Percentiles rank a stretch among this genome's conserved stretches.
Evolutionary conservation across 2,888 invertebrate species (phyloP).

Genomic region (Ormyrus pomaceus): DNA sequence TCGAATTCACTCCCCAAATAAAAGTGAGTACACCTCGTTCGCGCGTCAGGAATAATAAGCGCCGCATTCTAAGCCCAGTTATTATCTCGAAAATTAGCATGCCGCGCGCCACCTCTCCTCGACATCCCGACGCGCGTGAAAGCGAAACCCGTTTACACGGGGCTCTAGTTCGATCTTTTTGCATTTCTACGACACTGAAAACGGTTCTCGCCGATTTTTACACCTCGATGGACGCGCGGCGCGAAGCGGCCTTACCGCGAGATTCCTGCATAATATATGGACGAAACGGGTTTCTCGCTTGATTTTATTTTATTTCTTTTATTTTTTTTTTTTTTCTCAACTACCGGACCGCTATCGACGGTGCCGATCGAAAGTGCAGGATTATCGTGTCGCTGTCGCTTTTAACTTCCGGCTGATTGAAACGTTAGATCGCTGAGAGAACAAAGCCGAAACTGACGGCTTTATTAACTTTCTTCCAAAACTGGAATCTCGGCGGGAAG

Average conservation of each 20-base stretch:
- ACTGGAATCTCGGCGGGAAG: too few relatives aligned
- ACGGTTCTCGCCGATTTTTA: background rate
- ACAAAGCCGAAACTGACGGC: too few relatives aligned
- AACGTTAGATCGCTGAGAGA: too few relatives aligned
- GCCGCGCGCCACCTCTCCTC: background rate
- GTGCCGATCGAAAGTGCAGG: constrained; percentile 30
- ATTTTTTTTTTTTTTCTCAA: too few relatives aligned
- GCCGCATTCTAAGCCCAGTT: too few relatives aligned
- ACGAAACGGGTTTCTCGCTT: constrained; percentile 21
- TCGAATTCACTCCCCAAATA: too few relatives aligned
- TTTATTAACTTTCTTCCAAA: too few relatives aligned
- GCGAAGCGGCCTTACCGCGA: background rate
- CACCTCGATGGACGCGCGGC: background rate
- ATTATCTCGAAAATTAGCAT: too few relatives aligned
- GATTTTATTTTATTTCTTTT: background rate
- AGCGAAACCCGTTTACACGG: constrained; percentile 17
- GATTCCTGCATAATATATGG: constrained; percentile 37
- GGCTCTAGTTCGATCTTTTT: constrained; percentile 3
- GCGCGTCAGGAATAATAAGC: too few relatives aligned
- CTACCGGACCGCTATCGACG: background rate
- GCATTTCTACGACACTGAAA: constrained; percentile 12
- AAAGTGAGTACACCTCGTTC: too few relatives aligned
- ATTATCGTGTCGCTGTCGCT: constrained; percentile 2
- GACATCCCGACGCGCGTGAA: constrained; percentile 6
- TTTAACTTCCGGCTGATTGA: background rate